These are phyloP conservation scores for Anneissia japonica DNA, from an alignment of 35 echinoderm and acorn worm species.

Conservation along the genomic window DNA sequence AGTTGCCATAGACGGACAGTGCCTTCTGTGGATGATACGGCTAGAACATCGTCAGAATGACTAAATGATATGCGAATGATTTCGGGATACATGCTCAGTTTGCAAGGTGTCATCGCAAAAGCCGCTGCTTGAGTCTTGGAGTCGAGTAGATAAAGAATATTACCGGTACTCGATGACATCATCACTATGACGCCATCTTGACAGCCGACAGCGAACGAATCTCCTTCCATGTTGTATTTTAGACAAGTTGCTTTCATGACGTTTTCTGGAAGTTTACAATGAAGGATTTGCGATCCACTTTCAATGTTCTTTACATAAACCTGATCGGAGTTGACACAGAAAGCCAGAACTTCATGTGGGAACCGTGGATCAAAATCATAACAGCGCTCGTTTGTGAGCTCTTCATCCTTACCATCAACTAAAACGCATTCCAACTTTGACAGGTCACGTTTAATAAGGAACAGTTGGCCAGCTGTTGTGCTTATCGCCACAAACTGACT, in stretches of 20 bases:
- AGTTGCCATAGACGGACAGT: constrained; percentile 60
- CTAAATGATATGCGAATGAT: constrained; percentile 28
- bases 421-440: constrained; percentile 33
- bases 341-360: constrained; percentile 46
- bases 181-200: not conserved
- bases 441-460: constrained; percentile 49
- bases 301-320: constrained; percentile 47
- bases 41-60: constrained; percentile 65
- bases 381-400: constrained; percentile 34
- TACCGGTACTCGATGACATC: not conserved
- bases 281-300: constrained; percentile 16
- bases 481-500: constrained; percentile 66
- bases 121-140: not conserved
- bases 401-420: constrained; percentile 2
- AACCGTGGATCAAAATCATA: constrained; percentile 81
- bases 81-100: not conserved
- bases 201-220: not conserved
- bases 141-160: not conserved
- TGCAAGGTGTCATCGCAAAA: not conserved
- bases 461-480: constrained; percentile 60
- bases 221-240: constrained; percentile 65
- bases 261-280: constrained; percentile 5
- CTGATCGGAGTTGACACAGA: constrained; percentile 45
- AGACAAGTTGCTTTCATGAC: constrained; percentile 54
- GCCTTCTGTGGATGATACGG: constrained; percentile 60